A percentile compares a stretch with the other conserved stretches of the same genome.
phyloP scores from a whole-genome alignment of 2,797 vertebrate genomes.

The Ctenopoma multispine region DNA sequence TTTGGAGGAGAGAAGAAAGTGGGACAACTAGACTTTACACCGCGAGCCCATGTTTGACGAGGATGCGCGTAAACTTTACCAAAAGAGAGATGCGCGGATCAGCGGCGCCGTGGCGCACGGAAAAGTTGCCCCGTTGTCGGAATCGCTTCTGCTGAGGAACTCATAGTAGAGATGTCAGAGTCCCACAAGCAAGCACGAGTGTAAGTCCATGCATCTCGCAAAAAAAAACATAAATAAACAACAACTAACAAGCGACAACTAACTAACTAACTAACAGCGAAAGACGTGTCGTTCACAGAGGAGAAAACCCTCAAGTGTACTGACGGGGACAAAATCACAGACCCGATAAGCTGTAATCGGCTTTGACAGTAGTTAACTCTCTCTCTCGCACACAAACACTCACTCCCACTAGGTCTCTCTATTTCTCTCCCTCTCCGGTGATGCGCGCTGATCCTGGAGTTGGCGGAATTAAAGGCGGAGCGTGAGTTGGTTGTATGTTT shows the following conservation, averaged over 20 bases:
- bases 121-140: conserved; percentile 76
- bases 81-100: conserved; percentile 46
- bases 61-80: conserved; percentile 64
- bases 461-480: conserved; percentile 77
- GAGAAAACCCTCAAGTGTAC: conserved; percentile 64
- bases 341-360: conserved; percentile 87
- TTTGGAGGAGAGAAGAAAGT: conserved; percentile 16
- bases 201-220: conserved; percentile 59
- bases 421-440: conserved; percentile 66
- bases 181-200: conserved; percentile 20
- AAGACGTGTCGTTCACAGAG: conserved; percentile 22
- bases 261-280: no score
- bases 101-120: conserved; percentile 55
- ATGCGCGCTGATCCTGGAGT: conserved; percentile 69
- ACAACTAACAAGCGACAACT: neutral
- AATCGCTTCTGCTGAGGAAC: conserved; percentile 54
- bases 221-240: neutral
- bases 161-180: conserved; percentile 52
- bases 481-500: conserved; percentile 25
- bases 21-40: conserved; percentile 33
- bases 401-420: conserved; percentile 70
- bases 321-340: conserved; percentile 80
- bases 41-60: conserved; percentile 45
- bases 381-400: conserved; percentile 71
- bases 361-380: conserved; percentile 85